Evolutionary conservation across 2,888 invertebrate genomes (phyloP).

Genomic region (Drosophila histrio): DNA sequence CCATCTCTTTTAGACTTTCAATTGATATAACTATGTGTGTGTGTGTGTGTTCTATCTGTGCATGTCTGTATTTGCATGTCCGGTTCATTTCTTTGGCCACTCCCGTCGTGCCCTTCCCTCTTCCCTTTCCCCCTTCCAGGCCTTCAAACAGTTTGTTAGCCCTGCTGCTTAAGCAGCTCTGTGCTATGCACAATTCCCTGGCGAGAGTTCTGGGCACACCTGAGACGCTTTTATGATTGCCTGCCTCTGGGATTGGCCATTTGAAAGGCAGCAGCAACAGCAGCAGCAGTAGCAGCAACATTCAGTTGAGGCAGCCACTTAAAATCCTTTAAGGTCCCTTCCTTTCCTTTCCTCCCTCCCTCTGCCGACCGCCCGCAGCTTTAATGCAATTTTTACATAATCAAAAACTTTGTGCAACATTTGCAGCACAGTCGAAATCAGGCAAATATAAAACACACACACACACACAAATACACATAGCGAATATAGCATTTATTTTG

Average conservation of each 20-base stretch:
- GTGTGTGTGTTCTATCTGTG: background rate
- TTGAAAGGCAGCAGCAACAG: conserved; percentile 30
- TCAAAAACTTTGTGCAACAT: conserved; percentile 64
- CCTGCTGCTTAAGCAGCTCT: conserved; percentile 35
- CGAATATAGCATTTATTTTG: too few species aligned
- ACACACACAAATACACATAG: conserved; percentile 1
- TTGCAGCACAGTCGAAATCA: conserved; percentile 51
- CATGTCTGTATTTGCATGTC: conserved; percentile 44
- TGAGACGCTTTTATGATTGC: conserved; percentile 58
- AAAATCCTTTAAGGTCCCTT: background rate
- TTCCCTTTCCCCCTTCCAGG: background rate
- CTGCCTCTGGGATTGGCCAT: conserved; percentile 47
- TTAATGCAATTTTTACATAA: conserved; percentile 69
- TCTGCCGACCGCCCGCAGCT: conserved; percentile 33
- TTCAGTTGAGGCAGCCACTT: conserved; percentile 13
- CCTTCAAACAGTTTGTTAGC: conserved; percentile 48
- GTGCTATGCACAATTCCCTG: conserved; percentile 7
- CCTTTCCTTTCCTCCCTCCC: background rate
- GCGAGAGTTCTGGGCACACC: conserved; percentile 38
- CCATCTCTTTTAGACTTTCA: conserved; percentile 21
- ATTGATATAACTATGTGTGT: conserved; percentile 24
- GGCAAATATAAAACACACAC: conserved; percentile 38
- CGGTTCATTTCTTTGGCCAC: conserved; percentile 32
- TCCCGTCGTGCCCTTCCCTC: background rate
- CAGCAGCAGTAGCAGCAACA: conserved; percentile 19